phyloP scores from a whole-genome alignment of 2,113 vertebrate genomes.

The Grantiella picta region DNA sequence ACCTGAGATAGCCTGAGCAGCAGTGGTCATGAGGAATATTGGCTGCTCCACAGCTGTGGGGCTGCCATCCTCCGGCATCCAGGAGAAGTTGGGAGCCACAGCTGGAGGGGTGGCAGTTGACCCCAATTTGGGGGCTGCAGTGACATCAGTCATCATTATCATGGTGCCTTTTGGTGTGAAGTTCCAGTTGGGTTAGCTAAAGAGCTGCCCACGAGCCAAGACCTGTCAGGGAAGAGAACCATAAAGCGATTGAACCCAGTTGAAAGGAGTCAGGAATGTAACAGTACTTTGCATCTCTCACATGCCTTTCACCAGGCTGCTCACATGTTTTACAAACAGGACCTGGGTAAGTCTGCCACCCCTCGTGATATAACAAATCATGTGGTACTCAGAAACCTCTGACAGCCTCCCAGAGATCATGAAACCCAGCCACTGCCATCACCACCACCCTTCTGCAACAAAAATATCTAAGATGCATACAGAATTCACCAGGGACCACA shows the following conservation, averaged over 20 bases:
- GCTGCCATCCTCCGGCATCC: slow-evolving; percentile 77
- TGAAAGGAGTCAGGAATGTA: not conserved
- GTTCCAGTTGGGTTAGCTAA: not conserved
- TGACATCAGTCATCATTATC: slow-evolving; percentile 70
- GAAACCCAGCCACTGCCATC: not conserved
- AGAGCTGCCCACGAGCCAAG: not conserved
- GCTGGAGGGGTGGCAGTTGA: slow-evolving; percentile 64
- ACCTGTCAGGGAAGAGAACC: not conserved
- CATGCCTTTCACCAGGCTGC: not conserved
- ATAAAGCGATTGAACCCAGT: not conserved
- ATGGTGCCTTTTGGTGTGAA: slow-evolving; percentile 57
- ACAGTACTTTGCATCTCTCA: not conserved
- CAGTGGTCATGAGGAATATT: slow-evolving; percentile 91
- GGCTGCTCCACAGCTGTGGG: slow-evolving; percentile 82
- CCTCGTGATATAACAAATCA: not conserved
- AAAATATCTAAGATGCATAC: not conserved
- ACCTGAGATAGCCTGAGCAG: slow-evolving; percentile 90
- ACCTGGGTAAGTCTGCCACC: not conserved
- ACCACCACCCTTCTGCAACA: not conserved
- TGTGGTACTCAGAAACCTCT: not conserved
- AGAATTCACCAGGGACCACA: not conserved
- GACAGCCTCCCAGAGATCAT: not conserved
- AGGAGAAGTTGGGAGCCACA: slow-evolving; percentile 78
- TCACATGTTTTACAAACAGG: not conserved
- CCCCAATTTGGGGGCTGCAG: slow-evolving; percentile 60